Base-by-base conservation (phyloP, 2,113 vertebrate species). In the Serinus canaria region DNA sequence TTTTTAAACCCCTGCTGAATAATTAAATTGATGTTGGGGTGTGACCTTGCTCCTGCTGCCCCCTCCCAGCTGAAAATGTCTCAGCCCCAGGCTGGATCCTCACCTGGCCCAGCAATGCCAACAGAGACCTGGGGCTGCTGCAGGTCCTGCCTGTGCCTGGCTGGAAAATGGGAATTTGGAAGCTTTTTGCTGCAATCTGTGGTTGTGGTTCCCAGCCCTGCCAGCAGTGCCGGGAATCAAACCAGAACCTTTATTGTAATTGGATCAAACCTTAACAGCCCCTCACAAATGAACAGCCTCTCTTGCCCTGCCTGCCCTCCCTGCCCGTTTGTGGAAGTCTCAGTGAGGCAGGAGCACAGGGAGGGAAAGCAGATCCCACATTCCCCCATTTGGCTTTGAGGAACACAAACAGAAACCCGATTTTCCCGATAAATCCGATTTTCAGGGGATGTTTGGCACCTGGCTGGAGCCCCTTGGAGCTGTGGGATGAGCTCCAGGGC, bases 181-280 rank as follows among this genome's bases (percentile, higher is more conserved):
- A 97, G 92, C 74, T 83, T 77, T 81, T 92, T 93, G 94, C 97
- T 98, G 95, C 98, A 97, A 96, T 97, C 97, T 97, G 98, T 94
- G 98, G 97, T 97, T 97, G 95, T 80, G 94, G 96, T 91, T 97
- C 97, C 94, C 96, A 96, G 87, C 91, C 96, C 96, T 92, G 94
- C 96, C 93, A 95, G 94, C 92, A 79, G 72, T 97, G 97, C 97
- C 89, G 94, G 97, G 98, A 98, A 98, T 85, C 94, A 94, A 96
- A 98, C 96, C 97, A 89, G 94, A 97, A 96, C 27, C 97, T 92
- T 97, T 87, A 70, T 96, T 97, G 97, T 97, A 98, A 98, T 96
- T 97, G 58, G 91, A 98, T 98, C 97, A 98, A 97, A 96, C 96
- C 96, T 97, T 95, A 95, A 95, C 97, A 96, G 96, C 94, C 94